Percentiles rank a stretch among this genome's conserved stretches.
These are phyloP conservation scores for Folsomia candida DNA, from an alignment of 2,888 invertebrate genomes.

Conservation along the genomic window DNA sequence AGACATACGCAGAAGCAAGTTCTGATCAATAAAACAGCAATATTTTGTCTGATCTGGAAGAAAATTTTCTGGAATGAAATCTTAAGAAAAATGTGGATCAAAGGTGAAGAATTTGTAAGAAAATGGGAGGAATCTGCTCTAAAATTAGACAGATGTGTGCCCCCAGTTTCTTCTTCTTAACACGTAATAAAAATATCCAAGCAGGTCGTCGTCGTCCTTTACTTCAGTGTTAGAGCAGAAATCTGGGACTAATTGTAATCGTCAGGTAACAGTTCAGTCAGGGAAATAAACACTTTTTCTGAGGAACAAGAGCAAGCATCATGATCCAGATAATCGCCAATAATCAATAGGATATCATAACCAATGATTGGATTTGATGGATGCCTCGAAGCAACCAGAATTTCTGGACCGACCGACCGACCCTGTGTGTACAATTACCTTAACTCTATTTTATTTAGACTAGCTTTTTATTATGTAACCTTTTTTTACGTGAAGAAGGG, in stretches of 20 bases:
- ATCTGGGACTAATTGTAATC: not conserved
- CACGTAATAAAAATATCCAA: not conserved
- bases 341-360: not conserved
- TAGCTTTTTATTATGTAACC: not conserved
- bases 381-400: not conserved
- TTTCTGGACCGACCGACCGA: not conserved
- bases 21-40: too few species aligned
- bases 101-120: too few species aligned
- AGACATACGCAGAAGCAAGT: too few species aligned
- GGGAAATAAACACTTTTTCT: not conserved
- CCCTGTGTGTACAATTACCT: not conserved
- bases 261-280: not conserved
- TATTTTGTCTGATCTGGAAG: too few species aligned
- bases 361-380: not conserved
- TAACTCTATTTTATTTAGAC: too few species aligned
- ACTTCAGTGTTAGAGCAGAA: too few species aligned
- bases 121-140: not conserved
- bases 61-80: too few species aligned
- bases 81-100: too few species aligned
- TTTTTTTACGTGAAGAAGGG: not conserved
- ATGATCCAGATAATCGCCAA: not conserved
- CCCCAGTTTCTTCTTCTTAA: not conserved
- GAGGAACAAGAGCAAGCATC: not conserved
- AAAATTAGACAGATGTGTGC: not conserved
- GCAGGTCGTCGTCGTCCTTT: not conserved